phyloP scores from a whole-genome alignment of 2,888 invertebrate species.

The Eilema griseolum region DNA sequence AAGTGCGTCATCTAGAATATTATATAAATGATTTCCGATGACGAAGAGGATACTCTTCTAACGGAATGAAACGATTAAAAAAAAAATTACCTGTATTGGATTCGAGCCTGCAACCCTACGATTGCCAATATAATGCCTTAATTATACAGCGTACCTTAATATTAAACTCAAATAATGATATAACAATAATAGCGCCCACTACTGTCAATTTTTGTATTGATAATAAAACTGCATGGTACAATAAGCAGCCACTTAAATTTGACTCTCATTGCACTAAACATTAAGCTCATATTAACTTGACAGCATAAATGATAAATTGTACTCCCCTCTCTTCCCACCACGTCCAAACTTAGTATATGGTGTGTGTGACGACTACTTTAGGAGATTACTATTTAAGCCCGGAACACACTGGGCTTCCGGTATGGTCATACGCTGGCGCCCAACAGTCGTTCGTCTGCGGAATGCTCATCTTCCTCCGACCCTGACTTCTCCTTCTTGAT shows the following conservation, averaged over 20 bases:
- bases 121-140: neutral
- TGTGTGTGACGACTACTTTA: conserved; percentile 39
- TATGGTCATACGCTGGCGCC: conserved; percentile 85
- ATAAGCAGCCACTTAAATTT: neutral
- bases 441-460: conserved; percentile 89
- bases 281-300: neutral
- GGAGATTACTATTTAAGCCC: conserved; percentile 71
- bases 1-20: neutral
- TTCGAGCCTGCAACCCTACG: neutral
- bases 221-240: neutral
- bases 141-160: neutral
- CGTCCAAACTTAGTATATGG: conserved; percentile 17
- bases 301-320: neutral
- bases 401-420: conserved; percentile 70
- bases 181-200: neutral
- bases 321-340: neutral
- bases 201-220: neutral
- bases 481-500: conserved; percentile 87
- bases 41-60: neutral
- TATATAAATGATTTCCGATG: neutral
- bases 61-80: neutral
- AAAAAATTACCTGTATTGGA: neutral
- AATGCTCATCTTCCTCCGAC: conserved; percentile 89
- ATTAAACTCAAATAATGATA: neutral
- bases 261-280: neutral